Conservation (phyloP, 2,888 invertebrate genomes). For the Melieria crassipennis region DNA sequence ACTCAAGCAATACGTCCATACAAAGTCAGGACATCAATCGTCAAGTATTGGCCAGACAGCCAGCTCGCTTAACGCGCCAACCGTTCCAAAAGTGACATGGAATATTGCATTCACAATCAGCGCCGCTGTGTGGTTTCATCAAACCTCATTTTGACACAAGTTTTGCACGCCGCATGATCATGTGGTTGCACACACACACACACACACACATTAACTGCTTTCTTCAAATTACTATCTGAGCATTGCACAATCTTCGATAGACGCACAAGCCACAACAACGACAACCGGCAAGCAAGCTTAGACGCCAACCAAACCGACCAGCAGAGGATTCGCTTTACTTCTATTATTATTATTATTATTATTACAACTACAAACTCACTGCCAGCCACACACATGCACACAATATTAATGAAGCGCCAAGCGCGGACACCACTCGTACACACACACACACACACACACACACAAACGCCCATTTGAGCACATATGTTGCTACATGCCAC, state of each 20-base stretch:
- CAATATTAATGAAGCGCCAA: no score
- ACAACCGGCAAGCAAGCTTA: not conserved
- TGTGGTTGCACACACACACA: not conserved
- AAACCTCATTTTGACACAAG: slow-evolving; percentile 7
- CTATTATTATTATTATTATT: not conserved
- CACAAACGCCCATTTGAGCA: not conserved
- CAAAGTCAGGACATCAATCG: no score
- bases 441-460: not conserved
- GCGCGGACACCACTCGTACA: not conserved
- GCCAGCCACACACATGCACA: not conserved
- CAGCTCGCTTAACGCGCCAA: no score
- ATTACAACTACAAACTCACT: not conserved
- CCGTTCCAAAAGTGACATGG: no score
- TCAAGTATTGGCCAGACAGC: no score
- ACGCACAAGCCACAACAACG: no score
- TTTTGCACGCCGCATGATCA: slow-evolving; percentile 9
- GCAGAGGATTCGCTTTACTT: not conserved
- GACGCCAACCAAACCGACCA: not conserved
- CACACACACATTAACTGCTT: not conserved
- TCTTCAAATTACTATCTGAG: no score
- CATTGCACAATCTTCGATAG: no score
- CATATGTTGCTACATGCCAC: slow-evolving; percentile 18
- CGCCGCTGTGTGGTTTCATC: not conserved
- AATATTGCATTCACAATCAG: not conserved
- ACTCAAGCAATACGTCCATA: no score